A percentile compares a stretch with the other conserved stretches of the same genome.
Conservation (phyloP, 2,888 invertebrate species). For the Aethes cnicana region DNA sequence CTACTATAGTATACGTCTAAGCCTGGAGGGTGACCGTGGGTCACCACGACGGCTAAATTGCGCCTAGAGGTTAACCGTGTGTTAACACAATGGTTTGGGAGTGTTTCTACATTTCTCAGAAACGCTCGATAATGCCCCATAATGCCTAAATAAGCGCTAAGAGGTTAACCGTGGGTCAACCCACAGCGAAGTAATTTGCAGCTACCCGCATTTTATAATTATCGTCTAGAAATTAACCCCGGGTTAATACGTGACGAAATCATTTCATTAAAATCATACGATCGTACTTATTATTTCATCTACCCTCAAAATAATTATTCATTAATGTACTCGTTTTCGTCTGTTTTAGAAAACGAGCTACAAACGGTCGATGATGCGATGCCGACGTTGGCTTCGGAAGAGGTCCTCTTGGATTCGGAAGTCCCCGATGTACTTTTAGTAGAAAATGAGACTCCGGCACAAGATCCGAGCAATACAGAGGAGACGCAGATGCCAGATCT, state of each 20-base stretch:
- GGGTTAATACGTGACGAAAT: neutral
- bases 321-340: neutral
- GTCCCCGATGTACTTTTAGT: too few species aligned
- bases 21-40: constrained; percentile 13
- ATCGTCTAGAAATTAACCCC: neutral
- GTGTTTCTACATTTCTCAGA: neutral
- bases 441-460: too few species aligned
- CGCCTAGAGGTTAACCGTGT: neutral
- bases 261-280: neutral
- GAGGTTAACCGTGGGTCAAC: neutral
- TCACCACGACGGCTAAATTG: constrained; percentile 5
- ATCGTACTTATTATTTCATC: neutral
- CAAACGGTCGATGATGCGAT: neutral
- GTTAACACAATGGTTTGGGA: constrained; percentile 3
- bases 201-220: neutral
- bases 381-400: too few species aligned
- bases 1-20: neutral
- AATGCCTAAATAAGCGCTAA: neutral
- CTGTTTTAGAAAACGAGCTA: neutral
- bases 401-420: too few species aligned
- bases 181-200: neutral
- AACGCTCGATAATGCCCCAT: neutral
- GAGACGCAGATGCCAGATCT: constrained; percentile 15
- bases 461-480: neutral
- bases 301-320: neutral